Base-by-base conservation (phyloP, 1,140 invertebrate genomes). In the Ips typographus region DNA sequence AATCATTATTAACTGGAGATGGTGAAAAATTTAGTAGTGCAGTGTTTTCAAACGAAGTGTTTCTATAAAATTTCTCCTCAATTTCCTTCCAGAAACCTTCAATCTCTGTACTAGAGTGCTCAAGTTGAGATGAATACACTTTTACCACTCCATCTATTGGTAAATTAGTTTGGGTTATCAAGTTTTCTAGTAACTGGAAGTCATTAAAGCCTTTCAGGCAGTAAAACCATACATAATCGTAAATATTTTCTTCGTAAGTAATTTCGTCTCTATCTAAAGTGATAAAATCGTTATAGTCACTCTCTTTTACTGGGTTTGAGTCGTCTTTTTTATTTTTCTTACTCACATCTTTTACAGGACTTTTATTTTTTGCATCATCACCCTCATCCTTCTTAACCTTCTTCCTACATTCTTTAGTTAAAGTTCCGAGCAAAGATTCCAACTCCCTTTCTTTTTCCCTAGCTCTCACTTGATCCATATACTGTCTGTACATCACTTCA, bases 221-320 rank as follows among this genome's bases (percentile, higher is more conserved):
- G 55, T 71, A 73, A 59, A 71, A 73, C 22, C 41, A 71, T 22
- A 71, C 49, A 38, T 73, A 44, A 55, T 71, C 61, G 47, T 64
- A 71, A 42, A 73, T 68, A 43, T 71, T 70, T 60, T 73, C 72
- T 40, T 71, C 65, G 49, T 61, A 71, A 40, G 49, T 58, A 4
- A 73, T 55, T 36, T 51, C 62, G 57, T 69, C 64, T 5, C 40
- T 53, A 8, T 56, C 39, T 39, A 71, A 7, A n/a, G 56, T 49
- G 40, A 70, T 49, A 22, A 22, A 22, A 3, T n/a, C n/a, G 22
- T 22, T 59, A 36, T 52, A 67, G 42, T 62, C 52, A 57, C 6
- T 44, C 36, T 68, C 56, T 43, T 52, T 72, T 4, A 51, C 39
- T 36, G 22, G 36, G 53, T 62, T 53, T 68, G 57, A 49, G 38